Conservation (phyloP, 2,113 vertebrate species). For the Vidua chalybeata region DNA sequence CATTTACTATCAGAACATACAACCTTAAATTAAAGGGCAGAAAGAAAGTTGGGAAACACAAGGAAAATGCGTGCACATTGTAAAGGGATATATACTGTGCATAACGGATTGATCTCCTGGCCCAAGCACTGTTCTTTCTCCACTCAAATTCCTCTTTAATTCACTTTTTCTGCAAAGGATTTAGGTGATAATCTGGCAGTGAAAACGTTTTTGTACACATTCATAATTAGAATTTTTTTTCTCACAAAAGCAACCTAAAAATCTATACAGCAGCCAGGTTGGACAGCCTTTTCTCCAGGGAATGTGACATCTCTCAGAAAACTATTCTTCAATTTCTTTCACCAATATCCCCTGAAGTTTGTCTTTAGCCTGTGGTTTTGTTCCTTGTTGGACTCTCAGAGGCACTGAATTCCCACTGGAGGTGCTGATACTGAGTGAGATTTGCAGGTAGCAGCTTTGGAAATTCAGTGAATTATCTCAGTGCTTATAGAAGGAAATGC, state of each 20-base stretch:
- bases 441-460: not conserved
- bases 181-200: not conserved
- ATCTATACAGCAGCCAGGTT: not conserved
- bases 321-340: not conserved
- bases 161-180: not conserved
- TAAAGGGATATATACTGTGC: not conserved
- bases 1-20: constrained; percentile 44
- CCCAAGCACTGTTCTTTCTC: not conserved
- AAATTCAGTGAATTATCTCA: not conserved
- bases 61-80: not conserved
- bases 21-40: constrained; percentile 56
- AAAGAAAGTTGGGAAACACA: not conserved
- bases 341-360: not conserved
- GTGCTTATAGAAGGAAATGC: not conserved
- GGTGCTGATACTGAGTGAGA: not conserved
- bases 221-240: not conserved
- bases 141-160: not conserved
- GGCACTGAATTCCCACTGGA: not conserved
- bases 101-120: not conserved
- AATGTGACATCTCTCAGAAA: not conserved
- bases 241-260: not conserved
- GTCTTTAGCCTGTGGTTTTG: not conserved
- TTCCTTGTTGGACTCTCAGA: not conserved
- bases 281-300: not conserved
- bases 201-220: not conserved